phyloP scores from a whole-genome alignment of 2,113 vertebrate species.

The Larimichthys crocea region DNA sequence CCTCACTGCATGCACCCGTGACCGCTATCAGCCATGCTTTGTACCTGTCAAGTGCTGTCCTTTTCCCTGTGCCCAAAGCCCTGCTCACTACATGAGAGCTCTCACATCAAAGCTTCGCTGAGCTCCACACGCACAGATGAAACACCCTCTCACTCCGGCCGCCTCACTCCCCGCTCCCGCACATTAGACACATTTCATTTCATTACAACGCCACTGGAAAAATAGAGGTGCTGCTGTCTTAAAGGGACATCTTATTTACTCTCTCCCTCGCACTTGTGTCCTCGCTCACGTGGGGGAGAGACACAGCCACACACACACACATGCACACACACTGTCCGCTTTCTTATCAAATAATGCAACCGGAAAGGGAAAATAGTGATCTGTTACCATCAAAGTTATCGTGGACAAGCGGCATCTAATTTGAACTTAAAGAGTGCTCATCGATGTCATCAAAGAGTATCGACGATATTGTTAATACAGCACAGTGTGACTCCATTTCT shows the following conservation, averaged over 20 bases:
- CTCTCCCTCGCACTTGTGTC: constrained; percentile 50
- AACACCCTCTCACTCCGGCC: constrained; percentile 78
- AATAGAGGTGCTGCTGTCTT: constrained; percentile 78
- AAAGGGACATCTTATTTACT: constrained; percentile 80
- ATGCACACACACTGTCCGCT: constrained; percentile 5
- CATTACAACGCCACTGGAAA: constrained; percentile 76
- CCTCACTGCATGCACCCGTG: constrained; percentile 73
- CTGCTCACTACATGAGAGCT: constrained; percentile 79
- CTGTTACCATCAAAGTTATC: constrained; percentile 47
- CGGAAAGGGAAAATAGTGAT: constrained; percentile 56
- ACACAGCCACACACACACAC: background rate
- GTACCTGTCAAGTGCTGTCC: constrained; percentile 86
- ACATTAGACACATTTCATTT: constrained; percentile 85
- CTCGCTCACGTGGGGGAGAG: constrained; percentile 14
- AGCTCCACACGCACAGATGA: constrained; percentile 83
- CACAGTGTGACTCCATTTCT: background rate
- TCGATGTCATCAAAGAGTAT: constrained; percentile 37
- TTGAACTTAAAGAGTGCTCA: constrained; percentile 26
- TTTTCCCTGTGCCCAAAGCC: constrained; percentile 80
- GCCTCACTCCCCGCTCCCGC: constrained; percentile 71
- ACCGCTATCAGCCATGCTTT: constrained; percentile 83
- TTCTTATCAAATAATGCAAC: constrained; percentile 41
- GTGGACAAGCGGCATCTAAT: constrained; percentile 41
- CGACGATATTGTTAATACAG: background rate
- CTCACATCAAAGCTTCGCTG: constrained; percentile 84